Evolutionary conservation across 2,797 vertebrate genomes (phyloP).

Genomic region (Xenopus petersii): DNA sequence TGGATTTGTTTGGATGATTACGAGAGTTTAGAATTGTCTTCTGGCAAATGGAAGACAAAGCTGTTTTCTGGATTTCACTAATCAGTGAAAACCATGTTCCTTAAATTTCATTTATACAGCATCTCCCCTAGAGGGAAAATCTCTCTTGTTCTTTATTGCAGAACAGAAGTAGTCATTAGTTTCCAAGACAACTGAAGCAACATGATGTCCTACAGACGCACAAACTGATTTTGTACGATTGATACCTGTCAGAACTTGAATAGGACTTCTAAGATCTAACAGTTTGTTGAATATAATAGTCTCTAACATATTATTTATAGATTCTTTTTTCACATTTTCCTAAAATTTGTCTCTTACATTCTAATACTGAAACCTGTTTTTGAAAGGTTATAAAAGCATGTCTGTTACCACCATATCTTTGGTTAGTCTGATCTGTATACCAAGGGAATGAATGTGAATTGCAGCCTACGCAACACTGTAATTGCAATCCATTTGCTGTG

Average conservation of each 20-base stretch:
- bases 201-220: background rate
- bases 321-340: too few relatives aligned
- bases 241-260: conserved; percentile 11
- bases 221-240: background rate
- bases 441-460: too few relatives aligned
- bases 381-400: too few relatives aligned
- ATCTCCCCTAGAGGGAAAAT: background rate
- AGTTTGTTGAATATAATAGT: background rate
- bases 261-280: conserved; percentile 4
- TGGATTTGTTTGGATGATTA: background rate
- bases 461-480: too few relatives aligned
- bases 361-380: too few relatives aligned
- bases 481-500: too few relatives aligned
- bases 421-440: too few relatives aligned
- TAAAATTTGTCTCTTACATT: too few relatives aligned
- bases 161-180: conserved; percentile 15
- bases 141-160: conserved; percentile 3
- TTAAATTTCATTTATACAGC: conserved; percentile 12
- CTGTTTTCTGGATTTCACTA: background rate
- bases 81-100: conserved; percentile 1
- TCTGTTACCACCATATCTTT: too few relatives aligned
- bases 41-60: background rate
- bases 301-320: too few relatives aligned
- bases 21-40: background rate
- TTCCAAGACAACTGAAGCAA: conserved; percentile 23